Conservation (phyloP, 2,797 vertebrate species). For the Hypotaenidia philippensis region DNA sequence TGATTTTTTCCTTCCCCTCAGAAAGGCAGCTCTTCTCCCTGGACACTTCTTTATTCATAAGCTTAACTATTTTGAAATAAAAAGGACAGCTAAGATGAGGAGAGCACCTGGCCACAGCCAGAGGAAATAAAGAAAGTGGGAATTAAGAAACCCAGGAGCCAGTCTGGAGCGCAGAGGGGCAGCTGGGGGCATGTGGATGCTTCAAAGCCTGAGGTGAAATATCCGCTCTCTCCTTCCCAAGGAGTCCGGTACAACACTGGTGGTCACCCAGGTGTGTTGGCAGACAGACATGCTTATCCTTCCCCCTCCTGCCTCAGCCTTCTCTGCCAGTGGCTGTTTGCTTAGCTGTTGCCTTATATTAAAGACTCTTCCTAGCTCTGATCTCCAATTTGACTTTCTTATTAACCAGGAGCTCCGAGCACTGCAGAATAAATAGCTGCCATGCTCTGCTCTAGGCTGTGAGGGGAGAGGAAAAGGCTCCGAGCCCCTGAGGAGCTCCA, state of each 20-base stretch:
- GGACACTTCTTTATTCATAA: not conserved
- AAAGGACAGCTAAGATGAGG: not conserved
- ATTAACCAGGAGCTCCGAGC: accelerated
- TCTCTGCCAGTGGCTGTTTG: not conserved
- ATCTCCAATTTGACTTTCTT: not conserved
- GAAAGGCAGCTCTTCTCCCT: not conserved
- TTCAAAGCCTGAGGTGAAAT: not conserved
- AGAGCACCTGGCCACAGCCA: not conserved
- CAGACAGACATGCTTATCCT: accelerated
- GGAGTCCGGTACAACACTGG: not conserved
- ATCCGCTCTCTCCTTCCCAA: not conserved
- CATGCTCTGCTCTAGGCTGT: accelerated
- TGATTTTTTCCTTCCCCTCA: not conserved
- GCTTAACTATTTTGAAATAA: not conserved
- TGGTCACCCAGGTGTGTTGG: accelerated
- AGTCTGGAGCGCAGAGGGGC: not conserved
- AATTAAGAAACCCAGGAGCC: not conserved
- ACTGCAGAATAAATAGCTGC: not conserved
- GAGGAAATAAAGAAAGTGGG: not conserved
- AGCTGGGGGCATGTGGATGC: accelerated
- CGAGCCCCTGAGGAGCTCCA: accelerated
- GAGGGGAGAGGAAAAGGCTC: not conserved
- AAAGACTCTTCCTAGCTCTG: not conserved
- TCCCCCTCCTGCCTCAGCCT: not conserved
- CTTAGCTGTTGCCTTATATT: not conserved